A percentile compares a stretch with the other conserved stretches of the same genome.
phyloP scores from a whole-genome alignment of 2,888 invertebrate genomes.

The Lottia gigantea region DNA sequence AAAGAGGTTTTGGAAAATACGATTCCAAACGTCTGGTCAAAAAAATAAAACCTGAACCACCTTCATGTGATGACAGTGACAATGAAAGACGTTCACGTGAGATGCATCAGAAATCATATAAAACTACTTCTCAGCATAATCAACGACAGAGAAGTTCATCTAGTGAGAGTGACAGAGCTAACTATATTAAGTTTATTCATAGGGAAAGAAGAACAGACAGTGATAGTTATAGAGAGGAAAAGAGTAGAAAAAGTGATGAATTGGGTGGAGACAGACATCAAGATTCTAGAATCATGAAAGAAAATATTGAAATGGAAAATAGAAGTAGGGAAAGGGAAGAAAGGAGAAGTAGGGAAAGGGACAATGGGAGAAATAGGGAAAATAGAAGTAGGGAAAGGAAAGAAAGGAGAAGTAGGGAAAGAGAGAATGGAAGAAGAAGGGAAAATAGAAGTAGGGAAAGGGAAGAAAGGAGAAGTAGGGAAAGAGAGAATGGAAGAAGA shows the following conservation, averaged over 20 bases:
- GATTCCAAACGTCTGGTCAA: not conserved
- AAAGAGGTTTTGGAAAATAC: not conserved
- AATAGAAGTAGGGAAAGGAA: slow-evolving; percentile 10
- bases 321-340: slow-evolving; percentile 8
- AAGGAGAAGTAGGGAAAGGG: not conserved
- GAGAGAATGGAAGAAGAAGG: not conserved
- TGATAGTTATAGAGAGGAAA: slow-evolving; percentile 12
- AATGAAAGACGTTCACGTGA: not conserved
- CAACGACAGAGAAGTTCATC: too few relatives aligned
- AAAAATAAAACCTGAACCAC: not conserved
- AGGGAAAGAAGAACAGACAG: slow-evolving; percentile 5
- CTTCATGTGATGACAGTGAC: slow-evolving; percentile 10
- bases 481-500: not conserved
- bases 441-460: not conserved
- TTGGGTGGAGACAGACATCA: slow-evolving; percentile 11
- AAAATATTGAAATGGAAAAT: slow-evolving; percentile 1
- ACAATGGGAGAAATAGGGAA: not conserved
- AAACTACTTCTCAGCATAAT: too few relatives aligned
- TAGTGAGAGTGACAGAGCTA: not conserved
- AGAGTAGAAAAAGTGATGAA: slow-evolving; percentile 7
- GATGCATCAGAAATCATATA: too few relatives aligned
- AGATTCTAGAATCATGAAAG: not conserved
- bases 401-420: slow-evolving; percentile 1
- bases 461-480: not conserved
- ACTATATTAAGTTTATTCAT: not conserved